Evolutionary conservation across 2,113 vertebrate species (phyloP), one percentile per base, ranked within the genome.

Genomic region (Vidua chalybeata): DNA sequence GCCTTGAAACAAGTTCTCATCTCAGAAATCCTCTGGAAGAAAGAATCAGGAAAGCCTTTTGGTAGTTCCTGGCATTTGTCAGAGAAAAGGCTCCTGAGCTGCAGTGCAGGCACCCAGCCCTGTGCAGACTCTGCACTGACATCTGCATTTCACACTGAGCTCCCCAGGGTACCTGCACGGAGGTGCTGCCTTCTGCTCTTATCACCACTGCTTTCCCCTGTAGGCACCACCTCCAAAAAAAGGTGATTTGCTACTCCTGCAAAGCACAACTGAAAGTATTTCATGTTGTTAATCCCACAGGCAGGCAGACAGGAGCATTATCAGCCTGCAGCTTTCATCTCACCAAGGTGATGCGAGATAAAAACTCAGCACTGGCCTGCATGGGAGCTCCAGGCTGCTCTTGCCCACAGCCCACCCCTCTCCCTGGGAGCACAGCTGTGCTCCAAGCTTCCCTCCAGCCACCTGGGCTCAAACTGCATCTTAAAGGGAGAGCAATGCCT

Each of bases 1-100:
- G 48, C 94, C 95, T 97, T 91, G 90, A 95, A 97, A 96, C 72
- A 96, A 97, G 46, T 89, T 94, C 95, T 96, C 58, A 94, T 95
- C 90, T 94, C 86, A 96, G 92, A 94, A 97, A 94, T 90, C 67
- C 45, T 80, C 87, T 69, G 89, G 79, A 91, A 84, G 27, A 58
- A 80, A 79, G 51, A 64, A 35, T 49, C 13, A 10, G 45, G 48
- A 51, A 85, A 85, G 69, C 20, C 21, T 80, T 95, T 87, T 37
- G 51, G 31, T 31, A 39, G 18, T 41, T 90, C 59, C 59, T 95
- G 87, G 24, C 72, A 26, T 80, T 85, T 74, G 52, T 41, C 31
- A 48, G 26, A 84, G 54, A 67, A 15, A 33, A 55, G 41, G 10
- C 28, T 71, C 49, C 35, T 48, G 83, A 66, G 89, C 28, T 58